Percentiles rank a stretch among this genome's conserved stretches.
These are phyloP conservation scores for Morbakka virulenta DNA, from an alignment of 30 jellyfish, hydroid and myxozoan genomes.

Conservation along the genomic window DNA sequence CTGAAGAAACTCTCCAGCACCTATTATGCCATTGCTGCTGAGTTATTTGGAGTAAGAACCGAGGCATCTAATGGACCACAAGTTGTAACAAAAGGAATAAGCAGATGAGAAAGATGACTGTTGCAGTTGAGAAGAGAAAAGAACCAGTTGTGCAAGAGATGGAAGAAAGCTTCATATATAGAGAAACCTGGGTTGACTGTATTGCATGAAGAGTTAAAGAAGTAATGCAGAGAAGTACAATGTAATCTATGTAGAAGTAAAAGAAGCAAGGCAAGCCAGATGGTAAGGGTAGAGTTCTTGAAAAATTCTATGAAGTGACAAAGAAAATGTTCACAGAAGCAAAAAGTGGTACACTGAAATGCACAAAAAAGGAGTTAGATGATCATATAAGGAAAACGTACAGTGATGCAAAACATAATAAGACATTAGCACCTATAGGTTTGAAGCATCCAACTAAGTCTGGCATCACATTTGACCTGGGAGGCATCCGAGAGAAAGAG, in stretches of 20 bases:
- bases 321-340: conserved; percentile 7
- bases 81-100: not conserved
- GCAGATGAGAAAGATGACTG: conserved; percentile 5
- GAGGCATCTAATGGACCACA: not conserved
- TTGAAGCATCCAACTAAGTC: not conserved
- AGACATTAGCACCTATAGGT: not conserved
- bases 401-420: not conserved
- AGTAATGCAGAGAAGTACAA: not conserved
- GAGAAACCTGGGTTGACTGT: not conserved
- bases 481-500: conserved; percentile 3
- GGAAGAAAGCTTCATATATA: not conserved
- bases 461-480: not conserved
- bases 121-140: not conserved
- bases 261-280: conserved; percentile 7
- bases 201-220: not conserved
- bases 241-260: not conserved
- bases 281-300: not conserved
- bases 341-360: not conserved
- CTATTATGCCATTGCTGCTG: not conserved
- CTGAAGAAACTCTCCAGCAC: not conserved
- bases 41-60: not conserved
- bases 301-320: not conserved
- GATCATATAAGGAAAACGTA: not conserved
- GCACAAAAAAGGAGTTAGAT: conserved; percentile 1
- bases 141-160: not conserved